phyloP scores from a whole-genome alignment of 2,113 vertebrate species.

The Apaloderma vittatum region DNA sequence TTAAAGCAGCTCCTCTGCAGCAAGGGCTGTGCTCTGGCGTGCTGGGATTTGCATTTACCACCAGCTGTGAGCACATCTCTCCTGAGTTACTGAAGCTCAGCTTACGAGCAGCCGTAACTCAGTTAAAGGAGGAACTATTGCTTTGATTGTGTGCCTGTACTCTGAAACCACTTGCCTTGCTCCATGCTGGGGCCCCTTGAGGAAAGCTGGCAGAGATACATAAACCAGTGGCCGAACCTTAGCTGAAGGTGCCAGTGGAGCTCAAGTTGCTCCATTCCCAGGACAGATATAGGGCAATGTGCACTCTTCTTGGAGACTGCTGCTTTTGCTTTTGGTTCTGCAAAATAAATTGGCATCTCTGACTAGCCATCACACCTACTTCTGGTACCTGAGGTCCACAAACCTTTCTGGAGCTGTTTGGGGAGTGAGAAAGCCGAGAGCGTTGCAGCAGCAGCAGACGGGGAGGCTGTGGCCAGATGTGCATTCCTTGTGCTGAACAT shows the following conservation, averaged over 20 bases:
- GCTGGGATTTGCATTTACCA: neutral
- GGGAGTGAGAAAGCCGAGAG: neutral
- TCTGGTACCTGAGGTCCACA: neutral
- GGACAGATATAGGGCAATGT: neutral
- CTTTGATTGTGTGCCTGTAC: neutral
- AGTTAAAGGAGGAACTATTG: neutral
- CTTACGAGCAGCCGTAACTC: neutral
- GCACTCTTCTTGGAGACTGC: neutral
- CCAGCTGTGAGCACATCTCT: neutral
- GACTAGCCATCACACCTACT: neutral
- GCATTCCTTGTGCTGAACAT: neutral
- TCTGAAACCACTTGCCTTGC: neutral
- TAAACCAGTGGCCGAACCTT: neutral
- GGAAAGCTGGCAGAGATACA: neutral
- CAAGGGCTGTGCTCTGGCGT: neutral
- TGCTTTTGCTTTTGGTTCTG: neutral
- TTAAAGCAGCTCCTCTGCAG: neutral
- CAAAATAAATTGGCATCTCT: neutral
- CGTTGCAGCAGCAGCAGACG: fast-evolving
- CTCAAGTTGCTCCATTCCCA: neutral
- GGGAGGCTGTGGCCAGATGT: neutral
- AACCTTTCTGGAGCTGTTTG: neutral
- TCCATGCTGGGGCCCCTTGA: neutral
- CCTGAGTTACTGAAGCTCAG: neutral
- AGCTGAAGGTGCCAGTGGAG: neutral